A percentile compares a stretch with the other conserved stretches of the same genome.
These are phyloP conservation scores for Zaprionus ghesquierei DNA, from an alignment of 1,140 invertebrate genomes.

Conservation along the genomic window DNA sequence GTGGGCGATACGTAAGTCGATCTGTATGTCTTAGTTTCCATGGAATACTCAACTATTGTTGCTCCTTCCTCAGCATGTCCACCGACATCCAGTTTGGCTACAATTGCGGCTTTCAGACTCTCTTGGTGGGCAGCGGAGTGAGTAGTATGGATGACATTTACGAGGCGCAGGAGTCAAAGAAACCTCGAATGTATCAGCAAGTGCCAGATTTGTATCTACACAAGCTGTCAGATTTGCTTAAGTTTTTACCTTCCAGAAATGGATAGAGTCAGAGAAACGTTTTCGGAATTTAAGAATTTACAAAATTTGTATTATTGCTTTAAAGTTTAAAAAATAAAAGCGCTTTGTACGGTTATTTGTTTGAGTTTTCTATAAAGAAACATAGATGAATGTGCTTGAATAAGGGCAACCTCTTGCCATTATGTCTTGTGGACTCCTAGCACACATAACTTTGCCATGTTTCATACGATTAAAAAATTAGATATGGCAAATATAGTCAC, in stretches of 20 bases:
- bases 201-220: slow-evolving; percentile 50
- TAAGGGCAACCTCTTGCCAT: too few relatives aligned
- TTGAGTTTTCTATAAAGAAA: too few relatives aligned
- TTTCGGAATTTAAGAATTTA: neutral
- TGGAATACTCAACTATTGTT: neutral
- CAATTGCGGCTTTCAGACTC: slow-evolving; percentile 59
- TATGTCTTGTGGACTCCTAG: too few relatives aligned
- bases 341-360: neutral
- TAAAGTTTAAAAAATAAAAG: neutral
- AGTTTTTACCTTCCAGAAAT: slow-evolving; percentile 46
- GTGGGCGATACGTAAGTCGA: slow-evolving; percentile 56
- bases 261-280: slow-evolving; percentile 11
- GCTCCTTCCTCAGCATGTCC: slow-evolving; percentile 15
- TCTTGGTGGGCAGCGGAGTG: slow-evolving; percentile 56
- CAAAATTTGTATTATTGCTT: neutral
- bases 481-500: too few relatives aligned
- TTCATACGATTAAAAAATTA: too few relatives aligned
- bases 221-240: slow-evolving; percentile 36
- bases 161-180: slow-evolving; percentile 15
- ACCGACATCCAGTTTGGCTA: slow-evolving; percentile 62
- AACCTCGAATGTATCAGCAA: slow-evolving; percentile 38
- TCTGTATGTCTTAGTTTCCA: neutral
- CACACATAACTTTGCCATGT: too few relatives aligned
- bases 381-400: too few relatives aligned
- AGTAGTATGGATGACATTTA: slow-evolving; percentile 28